A percentile compares a stretch with the other conserved stretches of the same genome.
Conservation (phyloP, 2,113 vertebrate species). For the Penelope pileata region DNA sequence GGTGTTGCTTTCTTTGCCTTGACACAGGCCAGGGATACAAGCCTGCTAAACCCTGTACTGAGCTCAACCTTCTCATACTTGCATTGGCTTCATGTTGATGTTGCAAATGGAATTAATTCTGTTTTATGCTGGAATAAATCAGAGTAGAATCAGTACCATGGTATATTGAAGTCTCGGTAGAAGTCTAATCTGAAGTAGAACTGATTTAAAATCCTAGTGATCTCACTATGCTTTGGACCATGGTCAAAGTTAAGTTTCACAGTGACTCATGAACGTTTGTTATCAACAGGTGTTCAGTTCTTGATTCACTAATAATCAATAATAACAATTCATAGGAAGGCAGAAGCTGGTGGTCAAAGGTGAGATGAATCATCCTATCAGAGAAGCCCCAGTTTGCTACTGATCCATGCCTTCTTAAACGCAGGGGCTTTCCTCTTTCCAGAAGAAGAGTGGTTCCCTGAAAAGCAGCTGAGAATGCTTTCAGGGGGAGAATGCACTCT, state of each 20-base stretch:
- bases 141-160: neutral
- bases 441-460: neutral
- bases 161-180: neutral
- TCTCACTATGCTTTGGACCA: neutral
- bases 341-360: constrained; percentile 14
- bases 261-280: neutral
- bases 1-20: neutral
- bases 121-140: neutral
- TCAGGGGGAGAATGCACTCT: neutral
- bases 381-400: neutral
- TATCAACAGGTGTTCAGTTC: neutral
- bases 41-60: neutral
- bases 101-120: neutral
- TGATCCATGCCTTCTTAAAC: neutral
- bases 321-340: constrained; percentile 14
- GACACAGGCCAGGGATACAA: neutral
- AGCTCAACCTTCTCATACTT: neutral
- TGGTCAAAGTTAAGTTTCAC: constrained; percentile 1
- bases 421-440: fast-evolving
- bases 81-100: neutral
- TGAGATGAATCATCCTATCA: neutral
- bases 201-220: neutral
- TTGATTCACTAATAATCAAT: neutral
- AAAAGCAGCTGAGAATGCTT: neutral
- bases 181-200: neutral